Conservation (phyloP, 2,888 invertebrate genomes). For the Xanthia icteritia region DNA sequence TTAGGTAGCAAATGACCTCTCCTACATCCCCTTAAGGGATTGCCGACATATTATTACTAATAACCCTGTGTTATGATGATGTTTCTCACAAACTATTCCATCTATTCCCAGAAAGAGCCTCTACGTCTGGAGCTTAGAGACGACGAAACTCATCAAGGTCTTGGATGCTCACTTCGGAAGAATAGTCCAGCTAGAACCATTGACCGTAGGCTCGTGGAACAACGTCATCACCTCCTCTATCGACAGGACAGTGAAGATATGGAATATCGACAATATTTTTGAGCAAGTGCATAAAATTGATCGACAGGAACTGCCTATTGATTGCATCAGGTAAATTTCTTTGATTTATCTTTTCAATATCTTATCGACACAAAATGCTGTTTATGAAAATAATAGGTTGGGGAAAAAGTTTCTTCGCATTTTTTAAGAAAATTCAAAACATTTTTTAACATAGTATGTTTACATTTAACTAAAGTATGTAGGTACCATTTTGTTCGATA, state of each 20-base stretch:
- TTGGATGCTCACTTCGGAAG: conserved; percentile 99
- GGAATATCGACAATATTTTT: conserved; percentile 99
- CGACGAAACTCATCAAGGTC: conserved; percentile 95
- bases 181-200: conserved; percentile 97
- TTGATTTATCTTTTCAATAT: neutral
- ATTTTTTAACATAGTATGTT: no score
- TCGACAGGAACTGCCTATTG: conserved; percentile 98
- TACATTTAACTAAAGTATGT: no score
- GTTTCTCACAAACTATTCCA: no score
- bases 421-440: no score
- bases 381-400: no score
- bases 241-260: conserved; percentile 99
- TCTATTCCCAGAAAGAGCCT: conserved; percentile 93
- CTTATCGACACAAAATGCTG: neutral
- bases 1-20: no score
- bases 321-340: conserved; percentile 93
- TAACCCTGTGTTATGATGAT: no score
- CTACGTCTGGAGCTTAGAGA: conserved; percentile 97
- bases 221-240: conserved; percentile 99
- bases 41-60: no score
- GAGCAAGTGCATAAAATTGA: conserved; percentile 99
- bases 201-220: conserved; percentile 97
- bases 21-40: no score
- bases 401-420: no score
- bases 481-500: no score